Evolutionary conservation across 2,797 vertebrate species (phyloP), one percentile per base, ranked within the genome.

Genomic region (Lagocephalus sceleratus): DNA sequence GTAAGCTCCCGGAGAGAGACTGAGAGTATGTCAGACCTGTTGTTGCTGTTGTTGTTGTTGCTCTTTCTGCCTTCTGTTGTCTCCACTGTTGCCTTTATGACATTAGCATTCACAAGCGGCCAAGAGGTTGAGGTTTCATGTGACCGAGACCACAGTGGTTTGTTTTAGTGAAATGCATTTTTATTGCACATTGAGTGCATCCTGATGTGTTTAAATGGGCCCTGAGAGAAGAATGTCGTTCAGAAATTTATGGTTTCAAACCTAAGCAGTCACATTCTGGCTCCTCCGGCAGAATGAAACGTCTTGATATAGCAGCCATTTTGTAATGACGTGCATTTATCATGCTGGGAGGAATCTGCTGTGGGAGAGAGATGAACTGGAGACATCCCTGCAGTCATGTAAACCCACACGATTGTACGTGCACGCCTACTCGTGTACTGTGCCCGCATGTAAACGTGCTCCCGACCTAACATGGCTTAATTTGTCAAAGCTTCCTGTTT

Each of bases 281-380:
- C 44, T 25, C 5, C 17, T 45, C 25, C 3, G 20, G 49, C 22
- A 21, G 11, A 58, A 41, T 29, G 6, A 57, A 42, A 53, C 17
- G 41, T 53, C 22, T 47, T 59, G 47, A 7, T 20, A 14, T 3
- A 59, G 51, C 17, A 0, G 20, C 54, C 62, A 66, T 81, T 75
- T 69, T 71, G 45, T 45, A 38, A 45, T 23, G 32, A 44, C 9
- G 1, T 65, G 62, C 32, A 22, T 57, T 25, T 51, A 2, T 51
- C 40, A 40, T 16, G 52, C 59, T 51, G 49, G 11, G 47, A 41
- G 20, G 57, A 54, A 55, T 63, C 20, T 61, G 22, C 22, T n/a
- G 50, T 9, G n/a, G 45, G 3, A 42, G 12, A 54, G 17, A 8
- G 22, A 15, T 40, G 16, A n/a, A 57, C 39, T 42, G 29, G 17